Base-by-base conservation (phyloP, 2,888 invertebrate genomes). In the Zhuqinia jingwanae region DNA sequence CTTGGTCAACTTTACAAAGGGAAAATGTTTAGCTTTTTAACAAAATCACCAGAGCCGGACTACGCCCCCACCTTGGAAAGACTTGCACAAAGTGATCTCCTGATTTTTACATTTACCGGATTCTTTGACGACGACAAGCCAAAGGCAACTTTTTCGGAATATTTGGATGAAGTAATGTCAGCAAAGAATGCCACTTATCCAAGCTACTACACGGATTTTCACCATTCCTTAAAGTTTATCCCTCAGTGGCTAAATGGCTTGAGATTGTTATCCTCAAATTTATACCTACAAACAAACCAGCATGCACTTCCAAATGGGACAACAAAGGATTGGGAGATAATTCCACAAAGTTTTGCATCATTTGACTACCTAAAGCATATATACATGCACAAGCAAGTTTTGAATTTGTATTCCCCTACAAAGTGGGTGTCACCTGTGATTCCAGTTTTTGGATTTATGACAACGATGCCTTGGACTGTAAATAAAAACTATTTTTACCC, bases 401-500 rank as follows among this genome's bases (percentile, higher is more conserved):
- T 85, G 27, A 25, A 73, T 3, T 58, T 78, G 22, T 85, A 36
- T 60, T 27, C n/a, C 0, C 78, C 78, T 0, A 53, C 1, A n/a
- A 85, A 78, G 36, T 85, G 77, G 77, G 10, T 58, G 1, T 85
- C 85, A 0, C 58, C 47, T 8, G 60, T 53, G 2, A 6, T 78
- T 6, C 11, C 47, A 1, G 63, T 85, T 5, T 30, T 30, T 20
- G 36, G 56, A 1, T 85, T 58, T 58, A 68, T 77, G 42, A 30
- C 78, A 1, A 36, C 70, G 0, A 78, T 78, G 78, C 85, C 85
- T 6, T 85, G 78, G 68, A 78, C 85, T 6, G 85, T 85, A 0
- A 30, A 78, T 30, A 56, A 22, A 30, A 78, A 78, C 20, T 79
- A 68, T 30, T 85, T 85, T 50, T 85, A 85, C 20, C 85, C 85